Evolutionary conservation across 2,888 invertebrate species (phyloP).

Genomic region (Priapulus caudatus): DNA sequence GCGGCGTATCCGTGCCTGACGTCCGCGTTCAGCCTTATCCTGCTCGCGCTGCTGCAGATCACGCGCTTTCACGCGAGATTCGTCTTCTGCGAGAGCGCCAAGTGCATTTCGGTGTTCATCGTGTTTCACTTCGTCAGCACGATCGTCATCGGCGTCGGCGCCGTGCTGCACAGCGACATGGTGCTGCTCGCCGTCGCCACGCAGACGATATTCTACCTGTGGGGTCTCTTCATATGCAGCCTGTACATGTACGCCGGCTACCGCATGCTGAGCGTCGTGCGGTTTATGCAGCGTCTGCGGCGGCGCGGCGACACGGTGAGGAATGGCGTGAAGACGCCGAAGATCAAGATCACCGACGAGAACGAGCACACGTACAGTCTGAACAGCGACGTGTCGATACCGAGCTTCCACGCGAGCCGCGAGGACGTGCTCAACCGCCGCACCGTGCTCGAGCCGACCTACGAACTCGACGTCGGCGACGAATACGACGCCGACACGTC

Average conservation of each 20-base stretch:
- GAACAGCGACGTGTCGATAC: conserved; percentile 29
- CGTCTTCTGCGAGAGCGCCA: conserved; percentile 21
- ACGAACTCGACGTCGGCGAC: not conserved
- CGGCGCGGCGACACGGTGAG: conserved; percentile 41
- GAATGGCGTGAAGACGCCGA: conserved; percentile 32
- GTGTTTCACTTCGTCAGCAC: conserved; percentile 45
- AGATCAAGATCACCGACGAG: conserved; percentile 40
- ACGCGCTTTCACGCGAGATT: conserved; percentile 44
- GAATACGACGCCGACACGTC: conserved; percentile 26
- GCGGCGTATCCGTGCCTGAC: conserved; percentile 47
- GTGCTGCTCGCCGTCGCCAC: conserved; percentile 34
- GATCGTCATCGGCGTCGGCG: conserved; percentile 43
- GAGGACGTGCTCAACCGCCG: not conserved
- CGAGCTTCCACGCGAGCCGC: conserved; percentile 6
- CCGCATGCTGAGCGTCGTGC: conserved; percentile 41
- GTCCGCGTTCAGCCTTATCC: conserved; percentile 47
- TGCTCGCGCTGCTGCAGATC: conserved; percentile 46
- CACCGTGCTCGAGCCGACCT: conserved; percentile 4
- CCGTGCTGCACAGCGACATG: conserved; percentile 33
- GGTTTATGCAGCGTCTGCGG: conserved; percentile 41
- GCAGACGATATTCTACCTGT: conserved; percentile 45
- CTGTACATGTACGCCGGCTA: conserved; percentile 47
- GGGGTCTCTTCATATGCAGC: conserved; percentile 45
- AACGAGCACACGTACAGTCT: conserved; percentile 38
- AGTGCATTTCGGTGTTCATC: conserved; percentile 42